phyloP scores from a whole-genome alignment of 2,888 invertebrate species.

The Drosophila parthenogenetica region DNA sequence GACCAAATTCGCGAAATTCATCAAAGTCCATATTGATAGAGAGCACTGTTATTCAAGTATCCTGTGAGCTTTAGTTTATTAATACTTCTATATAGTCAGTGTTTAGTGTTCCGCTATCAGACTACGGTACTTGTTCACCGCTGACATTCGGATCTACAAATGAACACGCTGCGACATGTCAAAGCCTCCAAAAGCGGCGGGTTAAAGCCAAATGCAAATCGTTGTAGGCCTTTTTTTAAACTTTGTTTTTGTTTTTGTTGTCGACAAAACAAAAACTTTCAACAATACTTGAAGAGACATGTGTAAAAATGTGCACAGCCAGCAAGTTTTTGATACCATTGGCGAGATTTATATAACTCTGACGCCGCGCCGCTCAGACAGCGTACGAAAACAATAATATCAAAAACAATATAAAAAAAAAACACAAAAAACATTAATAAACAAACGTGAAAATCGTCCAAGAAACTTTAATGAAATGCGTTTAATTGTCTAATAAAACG shows the following conservation, averaged over 20 bases:
- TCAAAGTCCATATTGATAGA: constrained; percentile 89
- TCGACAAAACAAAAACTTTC: constrained; percentile 47
- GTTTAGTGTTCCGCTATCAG: constrained; percentile 39
- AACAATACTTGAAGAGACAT: constrained; percentile 57
- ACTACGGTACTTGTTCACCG: constrained; percentile 70
- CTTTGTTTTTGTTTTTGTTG: background rate
- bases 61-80: constrained; percentile 31
- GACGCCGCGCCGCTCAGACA: constrained; percentile 47
- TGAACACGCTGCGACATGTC: constrained; percentile 58
- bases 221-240: constrained; percentile 41
- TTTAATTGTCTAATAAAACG: constrained; percentile 65
- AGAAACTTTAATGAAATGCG: constrained; percentile 64
- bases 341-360: constrained; percentile 75
- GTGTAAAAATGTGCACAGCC: constrained; percentile 77
- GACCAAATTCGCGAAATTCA: constrained; percentile 93
- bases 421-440: constrained; percentile 19
- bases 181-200: constrained; percentile 49
- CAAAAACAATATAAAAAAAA: constrained; percentile 1
- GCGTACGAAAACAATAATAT: constrained; percentile 26
- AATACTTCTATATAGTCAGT: background rate
- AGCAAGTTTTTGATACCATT: constrained; percentile 72
- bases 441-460: constrained; percentile 53
- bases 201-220: constrained; percentile 32
- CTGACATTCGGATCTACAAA: constrained; percentile 76
- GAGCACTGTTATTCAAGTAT: constrained; percentile 22